Evolutionary conservation across 2,113 vertebrate genomes (phyloP).

Genomic region (Lynx canadensis): DNA sequence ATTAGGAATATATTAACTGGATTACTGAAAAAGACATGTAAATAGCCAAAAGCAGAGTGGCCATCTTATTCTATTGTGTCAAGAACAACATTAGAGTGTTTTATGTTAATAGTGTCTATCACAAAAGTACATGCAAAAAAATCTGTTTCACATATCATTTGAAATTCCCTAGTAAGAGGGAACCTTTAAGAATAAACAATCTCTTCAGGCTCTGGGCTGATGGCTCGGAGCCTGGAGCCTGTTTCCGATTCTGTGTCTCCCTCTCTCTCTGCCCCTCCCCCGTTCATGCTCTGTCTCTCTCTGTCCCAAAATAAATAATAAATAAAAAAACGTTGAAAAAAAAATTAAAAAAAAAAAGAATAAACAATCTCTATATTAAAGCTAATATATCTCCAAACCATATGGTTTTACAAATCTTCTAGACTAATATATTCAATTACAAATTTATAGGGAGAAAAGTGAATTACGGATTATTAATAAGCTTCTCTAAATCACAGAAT

Average conservation of each 20-base stretch:
- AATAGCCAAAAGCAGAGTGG: neutral
- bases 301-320: too few species aligned
- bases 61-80: neutral
- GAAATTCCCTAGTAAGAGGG: neutral
- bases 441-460: neutral
- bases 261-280: too few species aligned
- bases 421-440: neutral
- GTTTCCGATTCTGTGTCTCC: too few species aligned
- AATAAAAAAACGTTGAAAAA: too few species aligned
- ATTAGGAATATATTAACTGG: neutral
- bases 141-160: neutral
- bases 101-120: neutral
- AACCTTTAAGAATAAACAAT: neutral
- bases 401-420: neutral
- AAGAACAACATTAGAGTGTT: neutral
- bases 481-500: neutral
- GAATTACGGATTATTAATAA: neutral
- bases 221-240: too few species aligned
- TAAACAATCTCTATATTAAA: neutral
- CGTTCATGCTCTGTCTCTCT: too few species aligned
- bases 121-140: neutral
- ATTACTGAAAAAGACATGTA: neutral
- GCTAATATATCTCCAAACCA: neutral
- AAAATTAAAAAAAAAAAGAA: neutral
- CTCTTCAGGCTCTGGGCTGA: neutral